phyloP scores from a whole-genome alignment of 2,113 vertebrate species.

The Oreotrochilus melanogaster region DNA sequence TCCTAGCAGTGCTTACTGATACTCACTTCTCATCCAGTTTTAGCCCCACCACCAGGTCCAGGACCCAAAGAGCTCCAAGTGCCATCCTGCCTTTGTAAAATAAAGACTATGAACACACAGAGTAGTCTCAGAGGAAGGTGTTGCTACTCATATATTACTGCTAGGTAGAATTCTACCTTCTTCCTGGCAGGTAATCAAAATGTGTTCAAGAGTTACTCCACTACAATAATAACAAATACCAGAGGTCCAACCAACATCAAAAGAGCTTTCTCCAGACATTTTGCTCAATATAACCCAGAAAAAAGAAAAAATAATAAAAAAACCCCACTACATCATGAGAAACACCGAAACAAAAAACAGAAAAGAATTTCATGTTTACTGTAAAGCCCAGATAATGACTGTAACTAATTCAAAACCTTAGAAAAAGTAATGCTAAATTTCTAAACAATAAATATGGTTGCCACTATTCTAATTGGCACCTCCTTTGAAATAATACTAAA shows the following conservation, averaged over 20 bases:
- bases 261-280: background rate
- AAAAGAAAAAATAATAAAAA: too few species aligned
- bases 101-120: background rate
- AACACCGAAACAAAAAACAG: background rate
- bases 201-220: background rate
- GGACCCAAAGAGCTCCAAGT: rapidly evolving
- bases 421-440: background rate
- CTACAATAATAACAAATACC: background rate
- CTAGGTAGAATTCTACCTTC: background rate
- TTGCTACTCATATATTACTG: background rate
- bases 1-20: background rate
- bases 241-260: background rate
- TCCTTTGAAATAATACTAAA: background rate
- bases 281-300: background rate
- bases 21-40: background rate
- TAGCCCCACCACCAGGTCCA: background rate
- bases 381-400: background rate
- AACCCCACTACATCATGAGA: background rate
- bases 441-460: background rate
- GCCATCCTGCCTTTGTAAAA: background rate
- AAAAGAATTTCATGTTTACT: background rate
- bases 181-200: background rate
- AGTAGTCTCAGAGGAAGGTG: background rate
- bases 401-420: background rate
- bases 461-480: background rate